Evolutionary conservation across 2,797 vertebrate species (phyloP), one percentile per base, ranked within the genome.

Genomic region (Periophthalmus magnuspinnatus): DNA sequence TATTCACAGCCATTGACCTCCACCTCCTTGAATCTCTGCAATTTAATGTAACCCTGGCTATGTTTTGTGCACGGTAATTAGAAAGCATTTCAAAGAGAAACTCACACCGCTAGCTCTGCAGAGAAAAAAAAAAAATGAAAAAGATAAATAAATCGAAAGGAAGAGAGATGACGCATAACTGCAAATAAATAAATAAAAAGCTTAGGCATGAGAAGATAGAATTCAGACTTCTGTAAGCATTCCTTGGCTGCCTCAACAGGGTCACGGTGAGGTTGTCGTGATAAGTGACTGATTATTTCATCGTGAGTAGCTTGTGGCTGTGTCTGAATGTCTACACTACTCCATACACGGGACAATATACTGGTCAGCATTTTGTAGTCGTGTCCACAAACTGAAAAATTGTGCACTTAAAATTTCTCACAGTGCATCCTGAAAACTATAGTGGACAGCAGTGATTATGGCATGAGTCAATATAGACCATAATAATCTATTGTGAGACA

Each of bases 41-140:
- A 91, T 93, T 91, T 91, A 90, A 90, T 93, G 89, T 92, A 91
- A 93, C 92, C 92, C 81, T 21, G 71, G 81, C 82, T 81, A 85
- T 72, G 84, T 86, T 86, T 82, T 80, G 79, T 85, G 82, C 34
- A 82, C 71, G 84, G 84, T 93, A 93, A 94, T 94, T 92, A 92
- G 87, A 88, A 86, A 82, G 84, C 79, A 72, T 92, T 92, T 93
- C 86, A 90, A 89, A 91, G 85, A 80, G 87, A 88, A 87, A 86
- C 76, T 89, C 78, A 74, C 81, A 81, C 76, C 36, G 1, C 76
- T 41, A 79, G 80, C 75, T 36, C 47, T 55, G 5, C 67, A 48
- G 56, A 71, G 63, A 71, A 32, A 50, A 63, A 33, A 62, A 70
- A 41, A 10, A 6, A 61, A 52, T 58, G 57, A 52, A 7, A 57